Base-by-base conservation (phyloP, 2,888 invertebrate genomes). In the Brachylomia viminalis region DNA sequence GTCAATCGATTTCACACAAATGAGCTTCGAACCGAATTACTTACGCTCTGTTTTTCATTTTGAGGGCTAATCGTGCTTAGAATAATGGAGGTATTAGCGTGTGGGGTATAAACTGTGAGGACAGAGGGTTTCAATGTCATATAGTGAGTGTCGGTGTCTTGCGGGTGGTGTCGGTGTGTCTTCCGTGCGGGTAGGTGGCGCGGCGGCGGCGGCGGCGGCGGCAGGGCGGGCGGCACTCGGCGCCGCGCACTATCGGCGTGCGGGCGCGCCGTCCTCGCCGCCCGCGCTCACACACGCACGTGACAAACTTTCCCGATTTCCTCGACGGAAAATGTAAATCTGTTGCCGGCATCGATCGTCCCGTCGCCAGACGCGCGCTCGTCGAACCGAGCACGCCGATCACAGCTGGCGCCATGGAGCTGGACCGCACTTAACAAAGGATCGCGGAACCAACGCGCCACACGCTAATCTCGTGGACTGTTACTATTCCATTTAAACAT, bases 281-380 rank as follows among this genome's bases (percentile, higher is more conserved):
- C 94, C 94, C 93, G 94, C 92, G 90, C 90, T 91, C 84, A 84
- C 87, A 89, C 89, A 91, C 91, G 91, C 95, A 95, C 95, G 94
- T 94, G 94, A 94, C 95, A 96, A 96, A 96, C 96, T 96, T 96
- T 96, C 92, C 93, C 96, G 96, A 96, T 96, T 94, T 95, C 93
- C 95, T 93, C 92, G 87, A 92, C 94, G 95, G 94, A 95, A 96
- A 96, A 96, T 96, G 96, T 96, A 95, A 96, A 96, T 96, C 95
- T 93, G 95, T 93, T 93, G 94, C 93, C 93, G 94, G 94, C 95
- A 96, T 96, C 96, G 96, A 96, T 96, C 96, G 96, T 92, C 84
- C 90, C 90, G 90, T 89, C 91, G 92, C 91, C 92, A 94, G 95
- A 94, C 94, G 94, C 93, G 88, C 94, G 93, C 94, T 93, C 93